Base-by-base conservation (phyloP, 2,888 invertebrate species). In the Euspilapteryx auroguttella region DNA sequence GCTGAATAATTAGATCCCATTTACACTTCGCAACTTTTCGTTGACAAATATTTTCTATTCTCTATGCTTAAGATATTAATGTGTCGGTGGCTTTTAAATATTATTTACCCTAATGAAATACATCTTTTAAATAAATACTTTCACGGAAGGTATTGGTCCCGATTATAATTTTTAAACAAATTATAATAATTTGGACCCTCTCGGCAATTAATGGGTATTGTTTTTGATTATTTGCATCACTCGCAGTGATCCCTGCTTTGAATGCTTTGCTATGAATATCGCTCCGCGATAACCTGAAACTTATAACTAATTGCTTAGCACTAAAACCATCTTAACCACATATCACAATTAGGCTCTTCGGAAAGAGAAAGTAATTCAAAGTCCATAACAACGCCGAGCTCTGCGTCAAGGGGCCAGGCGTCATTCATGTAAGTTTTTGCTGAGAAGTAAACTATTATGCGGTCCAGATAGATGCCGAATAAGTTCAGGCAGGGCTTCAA, bases 401-500 rank as follows among this genome's bases (percentile, higher is more conserved):
- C 38, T 54, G 59, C 66, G 68, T 71, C 69, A 69, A 12, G 41
- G 37, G 33, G 39, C 49, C 54, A 47, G 44, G 39, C 49, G 75
- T 78, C 79, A 83, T 75, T 88, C 89, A 57, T 88, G 88, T 57
- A 91, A 78, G 63, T 91, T 91, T 78, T 91, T 91, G 62, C 89
- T 91, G 45, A 92, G 80, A 35, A 91, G 80, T 51, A 92, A 77
- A 69, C 88, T 91, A 52, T 92, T 92, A 64, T 92, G 91, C 38
- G 91, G 90, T 37, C 91, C 91, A 13, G 91, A 91, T 41, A 92
- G 77, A 57, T 91, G 91, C 55, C 91, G 80, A 44, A 91, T 90
- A 37, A 92, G 79, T 62, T 92, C 91, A 44, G 90, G 91, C 45
- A 91, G 75, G 38, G 89, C 89, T 63, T 91, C 90, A 53, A 91